These are phyloP conservation scores for Lepus oiostolus DNA, from an alignment of 2,797 vertebrate genomes.

Conservation along the genomic window DNA sequence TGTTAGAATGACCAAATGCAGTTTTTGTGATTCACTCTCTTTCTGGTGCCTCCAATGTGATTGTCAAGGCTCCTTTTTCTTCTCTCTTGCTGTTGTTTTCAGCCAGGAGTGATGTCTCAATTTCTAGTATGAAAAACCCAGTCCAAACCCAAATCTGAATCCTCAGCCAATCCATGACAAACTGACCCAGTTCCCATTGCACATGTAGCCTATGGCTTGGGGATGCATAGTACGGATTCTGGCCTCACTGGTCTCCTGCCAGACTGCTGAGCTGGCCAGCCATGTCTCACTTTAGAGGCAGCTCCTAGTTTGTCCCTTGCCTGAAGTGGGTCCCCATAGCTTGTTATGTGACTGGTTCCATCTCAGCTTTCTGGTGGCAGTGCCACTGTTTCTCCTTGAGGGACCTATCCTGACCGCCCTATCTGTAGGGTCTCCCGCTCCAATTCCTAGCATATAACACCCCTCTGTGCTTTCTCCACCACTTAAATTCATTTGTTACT, in stretches of 20 bases:
- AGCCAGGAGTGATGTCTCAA: background rate
- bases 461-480: background rate
- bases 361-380: background rate
- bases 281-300: background rate
- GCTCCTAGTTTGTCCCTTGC: background rate
- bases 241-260: background rate
- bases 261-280: background rate
- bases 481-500: background rate
- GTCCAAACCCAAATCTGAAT: background rate
- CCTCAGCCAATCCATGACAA: background rate
- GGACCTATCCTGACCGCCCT: background rate
- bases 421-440: background rate
- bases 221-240: background rate
- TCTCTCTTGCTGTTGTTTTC: background rate
- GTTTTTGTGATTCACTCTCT: background rate
- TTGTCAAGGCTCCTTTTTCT: background rate
- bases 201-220: background rate
- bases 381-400: background rate
- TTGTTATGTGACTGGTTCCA: background rate
- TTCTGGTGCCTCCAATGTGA: background rate
- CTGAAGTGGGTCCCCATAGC: background rate
- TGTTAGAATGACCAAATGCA: background rate
- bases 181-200: background rate
- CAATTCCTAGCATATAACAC: background rate
- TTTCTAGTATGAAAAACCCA: slow-evolving; percentile 17